Evolutionary conservation across 2,113 vertebrate species (phyloP).

Genomic region (Phrynocephalus versicolor): DNA sequence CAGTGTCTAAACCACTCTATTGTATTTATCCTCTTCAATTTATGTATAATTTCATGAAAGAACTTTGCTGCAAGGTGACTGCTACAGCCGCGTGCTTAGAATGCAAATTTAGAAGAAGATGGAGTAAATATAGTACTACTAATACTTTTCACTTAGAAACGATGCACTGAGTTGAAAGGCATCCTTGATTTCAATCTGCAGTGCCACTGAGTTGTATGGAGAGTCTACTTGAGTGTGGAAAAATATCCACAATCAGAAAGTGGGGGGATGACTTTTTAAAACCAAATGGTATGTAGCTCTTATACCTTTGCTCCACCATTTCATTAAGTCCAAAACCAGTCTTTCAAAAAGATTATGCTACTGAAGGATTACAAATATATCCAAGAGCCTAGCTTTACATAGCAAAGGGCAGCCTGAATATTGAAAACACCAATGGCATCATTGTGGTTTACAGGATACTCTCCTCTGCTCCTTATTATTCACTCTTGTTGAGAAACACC

Average conservation of each 20-base stretch:
- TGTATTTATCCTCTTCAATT: constrained; percentile 46
- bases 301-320: too few species aligned
- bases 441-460: too few species aligned
- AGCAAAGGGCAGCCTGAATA: too few species aligned
- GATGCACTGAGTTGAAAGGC: background rate
- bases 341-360: too few species aligned
- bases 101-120: constrained; percentile 34
- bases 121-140: background rate
- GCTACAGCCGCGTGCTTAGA: background rate
- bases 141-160: constrained; percentile 1
- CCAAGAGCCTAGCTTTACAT: too few species aligned
- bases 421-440: too few species aligned
- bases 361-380: too few species aligned
- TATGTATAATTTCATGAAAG: constrained; percentile 46
- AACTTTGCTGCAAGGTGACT: constrained; percentile 35
- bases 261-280: too few species aligned
- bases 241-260: background rate
- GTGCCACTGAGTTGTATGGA: background rate
- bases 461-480: too few species aligned
- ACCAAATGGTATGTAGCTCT: too few species aligned
- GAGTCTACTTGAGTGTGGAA: background rate
- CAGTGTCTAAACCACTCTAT: constrained; percentile 37
- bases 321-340: too few species aligned
- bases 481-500: too few species aligned
- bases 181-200: background rate